Conservation (phyloP, 2,797 vertebrate genomes). For the Enteromius treurensis region DNA sequence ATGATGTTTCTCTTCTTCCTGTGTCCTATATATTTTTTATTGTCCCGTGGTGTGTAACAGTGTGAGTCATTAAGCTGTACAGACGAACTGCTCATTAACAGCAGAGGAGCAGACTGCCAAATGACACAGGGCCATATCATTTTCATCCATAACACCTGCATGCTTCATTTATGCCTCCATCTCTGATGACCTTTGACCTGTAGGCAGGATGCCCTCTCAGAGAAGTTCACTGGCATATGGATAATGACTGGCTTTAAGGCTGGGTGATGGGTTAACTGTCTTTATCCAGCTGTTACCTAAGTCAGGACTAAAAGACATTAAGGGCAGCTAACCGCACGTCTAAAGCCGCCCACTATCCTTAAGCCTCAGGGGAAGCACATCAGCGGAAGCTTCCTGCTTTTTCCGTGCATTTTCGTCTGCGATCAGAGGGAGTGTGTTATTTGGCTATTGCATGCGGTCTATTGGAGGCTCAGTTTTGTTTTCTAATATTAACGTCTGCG, state of each 20-base stretch:
- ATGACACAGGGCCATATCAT: neutral
- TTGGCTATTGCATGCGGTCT: neutral
- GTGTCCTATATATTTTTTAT: constrained; percentile 14
- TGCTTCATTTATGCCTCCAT: constrained; percentile 44
- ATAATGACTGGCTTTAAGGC: constrained; percentile 40
- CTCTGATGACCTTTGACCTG: constrained; percentile 39
- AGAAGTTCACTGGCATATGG: constrained; percentile 40
- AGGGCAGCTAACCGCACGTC: constrained; percentile 5
- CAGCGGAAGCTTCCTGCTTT: neutral
- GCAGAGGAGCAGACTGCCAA: constrained; percentile 26
- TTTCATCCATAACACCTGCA: constrained; percentile 39
- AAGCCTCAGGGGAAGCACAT: constrained; percentile 1
- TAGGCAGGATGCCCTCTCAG: neutral
- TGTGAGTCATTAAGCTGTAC: constrained; percentile 21
- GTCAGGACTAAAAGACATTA: constrained; percentile 35
- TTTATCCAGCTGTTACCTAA: constrained; percentile 44
- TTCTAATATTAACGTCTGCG: neutral
- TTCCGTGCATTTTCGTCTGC: neutral
- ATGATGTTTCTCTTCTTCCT: constrained; percentile 8
- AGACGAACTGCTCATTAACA: constrained; percentile 33
- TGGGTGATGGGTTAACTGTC: constrained; percentile 23
- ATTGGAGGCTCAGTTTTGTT: neutral
- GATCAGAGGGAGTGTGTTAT: neutral
- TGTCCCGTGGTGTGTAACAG: constrained; percentile 11
- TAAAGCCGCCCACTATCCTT: neutral